Base-by-base conservation (phyloP, 2,113 vertebrate species). In the Leucopsar rothschildi region DNA sequence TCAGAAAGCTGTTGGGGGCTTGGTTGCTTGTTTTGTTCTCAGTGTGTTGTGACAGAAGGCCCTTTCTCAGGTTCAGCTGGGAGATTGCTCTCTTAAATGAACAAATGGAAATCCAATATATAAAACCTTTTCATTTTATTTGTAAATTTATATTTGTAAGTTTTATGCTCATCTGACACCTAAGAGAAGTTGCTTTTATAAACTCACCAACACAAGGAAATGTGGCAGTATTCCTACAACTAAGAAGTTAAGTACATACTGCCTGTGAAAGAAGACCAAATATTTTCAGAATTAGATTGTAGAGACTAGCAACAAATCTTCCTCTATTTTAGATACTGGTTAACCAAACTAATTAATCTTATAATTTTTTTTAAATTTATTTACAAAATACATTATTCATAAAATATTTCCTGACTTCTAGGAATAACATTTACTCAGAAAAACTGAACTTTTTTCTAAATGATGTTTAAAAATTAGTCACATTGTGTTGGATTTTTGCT, bases 281-380 rank as follows among this genome's bases (percentile, higher is more conserved):
- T 20, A 73, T 89, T 84, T 69, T 95, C 78, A 95, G 90, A 91
- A 96, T 63, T 88, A 57, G 22, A 85, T 79, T 91, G 19, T 42
- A 71, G 35, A 92, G 52, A 78, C 23, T 47, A 79, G 20, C 57
- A 91, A 92, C 8, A 95, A 95, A 77, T 71, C 55, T 76, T 81
- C 44, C 6, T 85, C 68, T 92, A 14, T 77, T 91, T 92, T 82
- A 73, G 44, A 65, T 79, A 88, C 13, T 33, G 33, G 50, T 61
- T 65, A 73, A 45, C 53, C 56, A 94, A 93, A 78, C 47, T 88
- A 44, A 45, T 92, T 97, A 40, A 91, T 68, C 10, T 31, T 28
- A 16, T 68, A 37, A 8, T 60, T 68, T 60, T 79, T 72, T 83
- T 64, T 59, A 64, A 57, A 75, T 71, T 82, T 16, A 17, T 11